Percentiles rank a stretch among this genome's conserved stretches.
Evolutionary conservation across 2,113 vertebrate species (phyloP).

Genomic region (Ursus arctos): DNA sequence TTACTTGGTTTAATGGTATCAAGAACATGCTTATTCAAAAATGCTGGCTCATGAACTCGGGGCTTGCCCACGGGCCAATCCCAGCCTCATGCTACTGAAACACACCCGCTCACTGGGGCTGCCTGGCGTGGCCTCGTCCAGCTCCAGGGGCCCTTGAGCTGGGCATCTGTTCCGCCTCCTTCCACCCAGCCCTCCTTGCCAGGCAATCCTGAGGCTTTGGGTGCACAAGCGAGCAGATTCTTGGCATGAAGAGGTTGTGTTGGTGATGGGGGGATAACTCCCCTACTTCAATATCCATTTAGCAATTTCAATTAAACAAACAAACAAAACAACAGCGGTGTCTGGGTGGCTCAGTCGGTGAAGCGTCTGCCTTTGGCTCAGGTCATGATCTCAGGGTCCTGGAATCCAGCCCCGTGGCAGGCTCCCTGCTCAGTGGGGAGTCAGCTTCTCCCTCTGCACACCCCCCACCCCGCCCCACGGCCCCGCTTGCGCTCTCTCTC

Average conservation of each 20-base stretch:
- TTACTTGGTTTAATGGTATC: neutral
- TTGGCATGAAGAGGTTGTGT: neutral
- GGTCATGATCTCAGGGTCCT: neutral
- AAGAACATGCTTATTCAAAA: slow-evolving; percentile 3
- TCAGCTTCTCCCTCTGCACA: neutral
- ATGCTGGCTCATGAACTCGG: neutral
- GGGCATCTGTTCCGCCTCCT: neutral
- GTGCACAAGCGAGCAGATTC: neutral
- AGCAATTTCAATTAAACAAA: slow-evolving; percentile 49
- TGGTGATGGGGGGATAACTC: neutral
- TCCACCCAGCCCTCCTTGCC: neutral
- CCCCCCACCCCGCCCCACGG: neutral
- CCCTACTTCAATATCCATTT: slow-evolving; percentile 53
- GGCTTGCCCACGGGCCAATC: neutral
- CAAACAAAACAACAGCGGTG: neutral
- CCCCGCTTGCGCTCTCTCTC: neutral
- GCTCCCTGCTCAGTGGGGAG: neutral
- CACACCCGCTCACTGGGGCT: neutral
- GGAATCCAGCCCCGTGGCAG: neutral
- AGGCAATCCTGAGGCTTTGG: neutral
- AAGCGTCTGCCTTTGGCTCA: neutral
- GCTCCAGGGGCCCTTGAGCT: neutral
- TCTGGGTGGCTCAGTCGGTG: neutral
- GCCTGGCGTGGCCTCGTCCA: neutral
- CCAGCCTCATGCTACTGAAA: neutral